Base-by-base conservation (phyloP, 2,113 vertebrate species). In the Sprattus sprattus region DNA sequence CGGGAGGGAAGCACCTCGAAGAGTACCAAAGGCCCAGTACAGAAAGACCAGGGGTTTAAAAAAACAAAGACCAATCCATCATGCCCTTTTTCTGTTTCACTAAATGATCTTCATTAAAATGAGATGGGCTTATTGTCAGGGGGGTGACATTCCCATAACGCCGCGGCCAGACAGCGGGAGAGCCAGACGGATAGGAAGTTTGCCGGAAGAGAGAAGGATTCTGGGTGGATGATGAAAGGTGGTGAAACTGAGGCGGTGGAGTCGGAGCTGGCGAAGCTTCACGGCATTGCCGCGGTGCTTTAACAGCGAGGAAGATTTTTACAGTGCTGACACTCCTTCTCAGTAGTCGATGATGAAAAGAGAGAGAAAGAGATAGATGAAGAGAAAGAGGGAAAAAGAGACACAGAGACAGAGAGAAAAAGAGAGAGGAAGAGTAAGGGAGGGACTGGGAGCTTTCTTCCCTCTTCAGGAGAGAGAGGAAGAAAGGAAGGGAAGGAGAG, bases 401-500 rank as follows among this genome's bases (percentile, higher is more conserved):
- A 67, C 2, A 67, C 7, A 28, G 6, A 28, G 22, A 28, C 1
- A 7, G 3, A 64, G 57, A 25, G 57, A 64, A 4, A 64, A 3
- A 60, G 54, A 64, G 20, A 25, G 4, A 75, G 13, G n/a, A 20
- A 50, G 0, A 84, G 32, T 25, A 46, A 52, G 2, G 28, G 64
- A 67, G n/a, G 64, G 28, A 9, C 22, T 22, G 6, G 39, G 39
- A 39, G 18, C 54, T 22, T 22, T 60, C 54, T n/a, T 22, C 20
- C 2, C 20, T 60, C 54, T 60, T 0, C 1, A 28, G 22, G 25
- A 28, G 64, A 67, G 64, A 67, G n/a, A 67, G 64, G 4, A 39
- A 52, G 81, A 13, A 46, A 82, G n/a, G 22, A 2, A 83, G 18
- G 13, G 44, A 15, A 16, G 86, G 45, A 84, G 82, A 83, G 75